Conservation (phyloP, 2,797 vertebrate species). For the Leucoraja ocellata region DNA sequence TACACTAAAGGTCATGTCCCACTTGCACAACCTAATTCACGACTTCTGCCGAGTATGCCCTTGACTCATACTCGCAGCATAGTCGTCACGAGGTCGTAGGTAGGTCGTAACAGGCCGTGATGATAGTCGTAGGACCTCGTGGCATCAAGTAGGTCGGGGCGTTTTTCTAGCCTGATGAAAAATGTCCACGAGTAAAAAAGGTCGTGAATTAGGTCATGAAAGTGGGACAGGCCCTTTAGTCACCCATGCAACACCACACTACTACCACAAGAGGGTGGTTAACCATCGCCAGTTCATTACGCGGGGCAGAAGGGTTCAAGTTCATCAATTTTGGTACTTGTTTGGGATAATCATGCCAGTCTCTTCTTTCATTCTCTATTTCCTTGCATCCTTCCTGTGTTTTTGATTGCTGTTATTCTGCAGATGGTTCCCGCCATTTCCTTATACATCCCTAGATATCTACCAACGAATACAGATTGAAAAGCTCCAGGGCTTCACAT, state of each 20-base stretch:
- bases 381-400: background rate
- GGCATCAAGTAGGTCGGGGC: too few relatives aligned
- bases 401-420: background rate
- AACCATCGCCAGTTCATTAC: too few relatives aligned
- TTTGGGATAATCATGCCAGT: background rate
- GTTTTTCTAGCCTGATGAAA: too few relatives aligned
- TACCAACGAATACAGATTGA: background rate
- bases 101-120: too few relatives aligned
- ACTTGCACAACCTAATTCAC: too few relatives aligned
- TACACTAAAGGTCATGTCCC: background rate
- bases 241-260: background rate
- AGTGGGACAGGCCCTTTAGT: too few relatives aligned
- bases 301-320: background rate
- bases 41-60: too few relatives aligned
- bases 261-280: background rate
- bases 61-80: too few relatives aligned
- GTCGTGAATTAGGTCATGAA: too few relatives aligned
- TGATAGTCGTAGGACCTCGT: too few relatives aligned
- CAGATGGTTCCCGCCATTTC: background rate
- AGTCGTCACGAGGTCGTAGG: too few relatives aligned
- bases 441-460: background rate
- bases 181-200: too few relatives aligned
- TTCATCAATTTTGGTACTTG: background rate
- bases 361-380: background rate
- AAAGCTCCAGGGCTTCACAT: background rate